Conservation (phyloP, 2,888 invertebrate species). For the Stenoptilia bipunctidactyla region DNA sequence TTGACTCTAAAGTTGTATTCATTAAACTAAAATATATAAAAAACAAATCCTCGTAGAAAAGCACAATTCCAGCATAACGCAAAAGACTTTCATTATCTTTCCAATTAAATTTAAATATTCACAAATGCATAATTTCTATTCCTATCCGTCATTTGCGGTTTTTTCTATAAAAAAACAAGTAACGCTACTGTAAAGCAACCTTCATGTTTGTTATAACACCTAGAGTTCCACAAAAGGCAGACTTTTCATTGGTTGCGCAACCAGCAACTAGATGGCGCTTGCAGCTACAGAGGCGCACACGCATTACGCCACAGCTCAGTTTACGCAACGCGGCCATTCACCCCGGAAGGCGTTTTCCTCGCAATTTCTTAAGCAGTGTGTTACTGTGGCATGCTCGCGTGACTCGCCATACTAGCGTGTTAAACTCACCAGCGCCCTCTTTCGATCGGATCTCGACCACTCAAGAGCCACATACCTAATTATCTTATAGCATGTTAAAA, state of each 20-base stretch:
- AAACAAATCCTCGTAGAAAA: no score
- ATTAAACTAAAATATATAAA: no score
- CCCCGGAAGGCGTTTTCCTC: conserved; percentile 70
- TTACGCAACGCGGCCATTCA: conserved; percentile 68
- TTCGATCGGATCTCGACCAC: conserved; percentile 33
- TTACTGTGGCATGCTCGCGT: conserved; percentile 61
- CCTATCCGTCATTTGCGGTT: no score
- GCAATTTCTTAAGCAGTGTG: conserved; percentile 64
- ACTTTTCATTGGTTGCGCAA: conserved; percentile 9
- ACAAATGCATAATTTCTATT: no score
- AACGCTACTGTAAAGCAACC: no score
- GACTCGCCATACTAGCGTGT: conserved; percentile 46
- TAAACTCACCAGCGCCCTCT: conserved; percentile 28
- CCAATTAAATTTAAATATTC: no score
- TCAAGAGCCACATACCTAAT: conserved; percentile 38
- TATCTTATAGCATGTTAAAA: conserved; percentile 38
- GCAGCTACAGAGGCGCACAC: conserved; percentile 32
- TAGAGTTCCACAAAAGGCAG: no score
- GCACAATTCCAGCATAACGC: no score
- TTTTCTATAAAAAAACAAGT: no score
- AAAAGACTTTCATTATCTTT: no score
- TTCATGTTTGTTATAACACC: no score
- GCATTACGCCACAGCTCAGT: conserved; percentile 52
- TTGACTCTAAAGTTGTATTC: no score
- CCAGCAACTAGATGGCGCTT: conserved; percentile 34